phyloP scores from a whole-genome alignment of 2,113 vertebrate species.

The Oryzias curvinotus region DNA sequence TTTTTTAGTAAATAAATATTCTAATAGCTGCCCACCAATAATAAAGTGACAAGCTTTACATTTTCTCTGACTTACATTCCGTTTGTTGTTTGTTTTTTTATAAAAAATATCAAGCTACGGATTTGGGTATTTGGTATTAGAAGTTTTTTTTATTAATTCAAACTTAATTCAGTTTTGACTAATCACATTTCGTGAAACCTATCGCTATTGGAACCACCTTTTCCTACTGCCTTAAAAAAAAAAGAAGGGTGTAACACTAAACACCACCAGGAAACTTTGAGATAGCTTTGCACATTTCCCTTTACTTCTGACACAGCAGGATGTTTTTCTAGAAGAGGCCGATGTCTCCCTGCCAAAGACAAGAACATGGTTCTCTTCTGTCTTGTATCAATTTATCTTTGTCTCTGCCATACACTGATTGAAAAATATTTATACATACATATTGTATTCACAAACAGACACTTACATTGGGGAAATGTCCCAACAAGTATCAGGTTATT shows the following conservation, averaged over 20 bases:
- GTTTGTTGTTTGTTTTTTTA: neutral
- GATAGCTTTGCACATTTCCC: conserved; percentile 41
- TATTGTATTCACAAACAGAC: neutral
- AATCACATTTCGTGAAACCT: too few species aligned
- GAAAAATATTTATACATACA: conserved; percentile 6
- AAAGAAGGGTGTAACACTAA: conserved; percentile 30
- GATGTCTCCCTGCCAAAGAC: conserved; percentile 8
- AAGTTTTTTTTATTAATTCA: too few species aligned
- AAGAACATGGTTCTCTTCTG: neutral
- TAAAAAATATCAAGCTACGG: too few species aligned
- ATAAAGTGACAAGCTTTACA: too few species aligned
- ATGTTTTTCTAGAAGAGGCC: conserved; percentile 35
- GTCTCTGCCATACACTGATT: conserved; percentile 2
- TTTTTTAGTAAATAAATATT: too few species aligned
- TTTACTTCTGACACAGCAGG: conserved; percentile 27
- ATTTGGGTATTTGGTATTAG: too few species aligned
- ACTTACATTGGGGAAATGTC: neutral
- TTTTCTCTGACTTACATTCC: too few species aligned
- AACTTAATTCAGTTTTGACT: too few species aligned
- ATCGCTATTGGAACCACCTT: too few species aligned
- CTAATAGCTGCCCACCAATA: too few species aligned
- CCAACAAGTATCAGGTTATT: conserved; percentile 22
- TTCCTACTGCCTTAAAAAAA: neutral
- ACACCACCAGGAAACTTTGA: conserved; percentile 30
- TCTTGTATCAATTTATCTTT: neutral